Evolutionary conservation across 2,888 invertebrate genomes (phyloP).

Genomic region (Stramonita haemastoma): DNA sequence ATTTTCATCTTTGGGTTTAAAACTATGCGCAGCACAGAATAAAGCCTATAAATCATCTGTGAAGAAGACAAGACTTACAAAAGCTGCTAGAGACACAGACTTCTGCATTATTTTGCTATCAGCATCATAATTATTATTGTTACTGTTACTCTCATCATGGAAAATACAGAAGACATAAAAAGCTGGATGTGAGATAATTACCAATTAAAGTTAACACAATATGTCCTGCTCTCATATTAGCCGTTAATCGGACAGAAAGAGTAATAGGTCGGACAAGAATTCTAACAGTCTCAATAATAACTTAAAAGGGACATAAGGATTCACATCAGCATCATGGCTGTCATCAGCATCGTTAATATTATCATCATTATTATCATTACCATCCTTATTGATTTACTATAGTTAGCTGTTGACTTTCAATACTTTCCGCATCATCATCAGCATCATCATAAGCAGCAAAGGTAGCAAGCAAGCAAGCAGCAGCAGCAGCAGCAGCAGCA

Average conservation of each 20-base stretch:
- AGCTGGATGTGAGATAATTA: constrained; percentile 41
- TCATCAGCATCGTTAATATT: not conserved
- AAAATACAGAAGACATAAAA: constrained; percentile 34
- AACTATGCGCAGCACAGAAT: too few relatives aligned
- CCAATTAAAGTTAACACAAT: constrained; percentile 83
- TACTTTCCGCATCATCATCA: too few relatives aligned
- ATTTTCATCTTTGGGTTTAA: too few relatives aligned
- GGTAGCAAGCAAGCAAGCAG: too few relatives aligned
- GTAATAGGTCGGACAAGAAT: constrained; percentile 86
- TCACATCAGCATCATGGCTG: not conserved
- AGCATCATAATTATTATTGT: not conserved
- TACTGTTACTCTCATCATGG: not conserved
- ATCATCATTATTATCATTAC: not conserved
- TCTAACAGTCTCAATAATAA: constrained; percentile 86
- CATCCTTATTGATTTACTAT: too few relatives aligned
- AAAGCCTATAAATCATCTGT: too few relatives aligned
- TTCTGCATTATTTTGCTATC: not conserved
- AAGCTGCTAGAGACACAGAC: too few relatives aligned
- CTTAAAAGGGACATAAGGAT: constrained; percentile 85
- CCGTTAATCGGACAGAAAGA: constrained; percentile 84
- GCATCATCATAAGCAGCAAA: too few relatives aligned
- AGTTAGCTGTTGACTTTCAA: too few relatives aligned
- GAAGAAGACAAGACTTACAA: too few relatives aligned
- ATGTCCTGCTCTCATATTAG: constrained; percentile 88
- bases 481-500: too few relatives aligned